Percentiles rank a stretch among this genome's conserved stretches.
These are phyloP conservation scores for Etia nguti DNA, from an alignment of 2,113 vertebrate species.

Conservation along the genomic window DNA sequence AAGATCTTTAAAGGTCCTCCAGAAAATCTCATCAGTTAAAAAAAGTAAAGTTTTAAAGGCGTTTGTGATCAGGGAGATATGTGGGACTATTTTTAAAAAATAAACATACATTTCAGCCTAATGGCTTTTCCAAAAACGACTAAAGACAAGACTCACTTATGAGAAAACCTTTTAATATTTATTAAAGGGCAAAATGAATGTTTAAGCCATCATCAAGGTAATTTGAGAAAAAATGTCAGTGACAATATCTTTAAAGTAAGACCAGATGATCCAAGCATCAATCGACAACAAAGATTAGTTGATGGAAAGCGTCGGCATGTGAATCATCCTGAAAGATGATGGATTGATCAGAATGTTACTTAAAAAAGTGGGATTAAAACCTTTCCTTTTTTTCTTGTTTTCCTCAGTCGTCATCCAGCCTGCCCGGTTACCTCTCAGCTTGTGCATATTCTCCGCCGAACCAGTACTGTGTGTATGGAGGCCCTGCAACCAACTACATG, in stretches of 20 bases:
- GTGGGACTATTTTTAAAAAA: not conserved
- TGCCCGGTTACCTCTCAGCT: constrained; percentile 78
- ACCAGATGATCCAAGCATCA: not conserved
- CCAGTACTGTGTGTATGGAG: constrained; percentile 79
- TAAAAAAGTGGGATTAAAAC: not conserved
- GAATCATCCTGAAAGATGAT: not conserved
- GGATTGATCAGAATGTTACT: not conserved
- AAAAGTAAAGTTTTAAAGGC: not conserved
- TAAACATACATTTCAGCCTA: not conserved
- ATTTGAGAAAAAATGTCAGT: not conserved
- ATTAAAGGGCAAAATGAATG: not conserved
- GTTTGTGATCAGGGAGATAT: not conserved
- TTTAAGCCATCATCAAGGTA: not conserved
- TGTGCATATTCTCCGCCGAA: constrained; percentile 80
- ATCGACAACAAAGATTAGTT: not conserved
- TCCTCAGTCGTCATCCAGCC: constrained; percentile 57
- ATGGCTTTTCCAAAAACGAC: not conserved
- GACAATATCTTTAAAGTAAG: not conserved
- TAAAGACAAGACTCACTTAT: not conserved
- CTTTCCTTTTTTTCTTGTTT: too few relatives aligned
- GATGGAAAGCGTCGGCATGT: not conserved
- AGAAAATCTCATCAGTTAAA: not conserved
- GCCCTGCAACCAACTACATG: constrained; percentile 71
- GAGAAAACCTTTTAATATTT: not conserved
- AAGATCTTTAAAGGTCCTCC: not conserved